Evolutionary conservation across 2,113 vertebrate species (phyloP).

Genomic region (Ciconia maguari): DNA sequence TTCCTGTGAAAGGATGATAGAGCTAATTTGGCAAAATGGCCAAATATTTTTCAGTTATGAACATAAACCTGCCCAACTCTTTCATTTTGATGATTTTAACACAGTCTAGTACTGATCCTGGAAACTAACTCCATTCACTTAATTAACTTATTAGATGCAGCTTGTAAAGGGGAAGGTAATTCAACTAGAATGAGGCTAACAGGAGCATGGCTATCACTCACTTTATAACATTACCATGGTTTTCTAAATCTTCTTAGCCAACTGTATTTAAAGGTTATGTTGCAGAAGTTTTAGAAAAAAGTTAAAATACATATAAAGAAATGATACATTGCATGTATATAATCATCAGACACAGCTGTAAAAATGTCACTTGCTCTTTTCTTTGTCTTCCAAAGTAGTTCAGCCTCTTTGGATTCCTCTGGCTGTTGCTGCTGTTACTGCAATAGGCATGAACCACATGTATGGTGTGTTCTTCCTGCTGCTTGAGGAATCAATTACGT

Average conservation of each 20-base stretch:
- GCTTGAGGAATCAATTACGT: background rate
- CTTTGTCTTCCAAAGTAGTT: background rate
- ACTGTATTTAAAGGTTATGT: background rate
- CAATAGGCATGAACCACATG: background rate
- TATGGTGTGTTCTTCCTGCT: background rate
- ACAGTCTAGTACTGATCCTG: slow-evolving; percentile 49
- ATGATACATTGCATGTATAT: background rate
- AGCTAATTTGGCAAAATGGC: slow-evolving; percentile 27
- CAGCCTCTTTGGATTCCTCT: background rate
- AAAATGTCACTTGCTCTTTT: background rate
- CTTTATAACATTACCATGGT: background rate
- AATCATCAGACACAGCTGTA: background rate
- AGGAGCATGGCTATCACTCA: background rate
- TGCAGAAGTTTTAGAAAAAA: background rate
- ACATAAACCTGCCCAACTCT: background rate
- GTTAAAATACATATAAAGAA: background rate
- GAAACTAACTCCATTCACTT: slow-evolving; percentile 39
- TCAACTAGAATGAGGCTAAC: background rate
- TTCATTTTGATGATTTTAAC: slow-evolving; percentile 50
- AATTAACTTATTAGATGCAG: slow-evolving; percentile 50
- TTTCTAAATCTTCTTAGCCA: slow-evolving; percentile 16
- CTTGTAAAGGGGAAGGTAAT: slow-evolving; percentile 34
- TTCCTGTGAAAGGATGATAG: background rate
- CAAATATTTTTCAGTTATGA: slow-evolving; percentile 19
- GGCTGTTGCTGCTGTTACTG: background rate